phyloP scores from a whole-genome alignment of 2,113 vertebrate species.

The Synodontis membranacea region DNA sequence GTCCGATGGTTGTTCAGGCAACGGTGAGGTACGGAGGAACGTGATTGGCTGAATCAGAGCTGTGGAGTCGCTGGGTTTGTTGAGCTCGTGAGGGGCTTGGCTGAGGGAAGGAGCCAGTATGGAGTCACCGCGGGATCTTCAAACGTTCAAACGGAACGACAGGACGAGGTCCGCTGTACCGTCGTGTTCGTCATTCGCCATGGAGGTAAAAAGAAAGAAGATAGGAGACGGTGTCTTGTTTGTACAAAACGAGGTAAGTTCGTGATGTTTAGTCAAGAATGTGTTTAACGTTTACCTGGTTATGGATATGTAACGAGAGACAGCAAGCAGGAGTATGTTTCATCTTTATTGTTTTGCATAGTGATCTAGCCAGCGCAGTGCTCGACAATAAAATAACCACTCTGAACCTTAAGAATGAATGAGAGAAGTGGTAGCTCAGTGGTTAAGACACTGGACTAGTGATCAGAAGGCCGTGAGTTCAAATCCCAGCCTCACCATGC shows the following conservation, averaged over 20 bases:
- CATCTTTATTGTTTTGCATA: background rate
- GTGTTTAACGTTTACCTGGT: background rate
- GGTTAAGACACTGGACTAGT: too few relatives aligned
- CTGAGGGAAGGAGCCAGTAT: constrained; percentile 55
- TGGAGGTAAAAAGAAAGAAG: constrained; percentile 79
- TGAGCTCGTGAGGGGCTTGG: constrained; percentile 31
- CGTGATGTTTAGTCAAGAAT: background rate
- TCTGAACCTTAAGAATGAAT: background rate
- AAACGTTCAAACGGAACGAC: constrained; percentile 64
- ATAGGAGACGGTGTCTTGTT: constrained; percentile 69
- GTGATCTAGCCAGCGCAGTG: background rate
- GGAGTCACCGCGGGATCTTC: constrained; percentile 74
- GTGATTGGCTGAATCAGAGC: background rate
- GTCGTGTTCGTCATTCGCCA: constrained; percentile 70
- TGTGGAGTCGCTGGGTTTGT: constrained; percentile 37
- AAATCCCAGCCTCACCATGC: too few relatives aligned
- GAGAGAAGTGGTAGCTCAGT: too few relatives aligned
- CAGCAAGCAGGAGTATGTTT: background rate
- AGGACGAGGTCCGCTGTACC: constrained; percentile 55
- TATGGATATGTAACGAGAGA: background rate
- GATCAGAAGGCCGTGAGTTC: too few relatives aligned
- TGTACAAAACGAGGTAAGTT: constrained; percentile 67
- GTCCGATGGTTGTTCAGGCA: constrained; percentile 53
- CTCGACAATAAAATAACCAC: background rate
- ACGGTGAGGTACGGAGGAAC: constrained; percentile 24